Conservation (phyloP, 2,797 vertebrate species). For the Eutrigla gurnardus region DNA sequence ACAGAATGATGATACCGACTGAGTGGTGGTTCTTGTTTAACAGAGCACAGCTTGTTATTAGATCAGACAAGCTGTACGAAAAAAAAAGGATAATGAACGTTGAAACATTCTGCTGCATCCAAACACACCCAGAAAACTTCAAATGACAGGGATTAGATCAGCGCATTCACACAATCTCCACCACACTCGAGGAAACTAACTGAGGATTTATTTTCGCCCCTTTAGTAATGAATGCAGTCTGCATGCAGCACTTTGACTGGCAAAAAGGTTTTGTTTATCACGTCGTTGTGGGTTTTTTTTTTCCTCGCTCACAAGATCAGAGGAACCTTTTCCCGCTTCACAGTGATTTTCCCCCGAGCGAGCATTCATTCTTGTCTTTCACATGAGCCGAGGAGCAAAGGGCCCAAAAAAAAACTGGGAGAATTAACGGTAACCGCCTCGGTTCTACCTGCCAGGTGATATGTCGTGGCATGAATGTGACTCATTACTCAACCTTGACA, state of each 20-base stretch:
- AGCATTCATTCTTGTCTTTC: slow-evolving; percentile 19
- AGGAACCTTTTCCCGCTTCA: slow-evolving; percentile 31
- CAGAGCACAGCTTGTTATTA: slow-evolving; percentile 35
- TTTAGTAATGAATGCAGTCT: slow-evolving; percentile 35
- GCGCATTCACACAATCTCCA: slow-evolving; percentile 42
- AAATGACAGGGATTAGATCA: slow-evolving; percentile 50
- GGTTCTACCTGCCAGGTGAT: slow-evolving; percentile 48
- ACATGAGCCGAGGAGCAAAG: slow-evolving; percentile 44
- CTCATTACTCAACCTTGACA: slow-evolving; percentile 51
- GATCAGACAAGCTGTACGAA: slow-evolving; percentile 38
- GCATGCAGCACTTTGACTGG: slow-evolving; percentile 25
- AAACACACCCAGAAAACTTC: slow-evolving; percentile 41
- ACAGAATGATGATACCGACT: slow-evolving; percentile 6
- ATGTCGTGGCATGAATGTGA: slow-evolving; percentile 38
- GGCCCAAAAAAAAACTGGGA: slow-evolving; percentile 6
- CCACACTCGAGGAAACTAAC: slow-evolving; percentile 29
- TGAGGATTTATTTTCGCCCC: slow-evolving; percentile 23
- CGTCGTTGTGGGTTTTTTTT: slow-evolving; percentile 34
- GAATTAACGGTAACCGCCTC: slow-evolving; percentile 33
- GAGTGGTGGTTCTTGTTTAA: slow-evolving; percentile 35
- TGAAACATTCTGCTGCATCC: slow-evolving; percentile 51
- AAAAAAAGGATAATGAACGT: slow-evolving; percentile 37
- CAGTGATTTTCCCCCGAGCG: slow-evolving; percentile 15
- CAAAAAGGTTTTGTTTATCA: slow-evolving; percentile 44
- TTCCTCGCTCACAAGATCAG: slow-evolving; percentile 22